Evolutionary conservation across 2,113 vertebrate species (phyloP), one percentile per base, ranked within the genome.

Genomic region (Clupea harengus): DNA sequence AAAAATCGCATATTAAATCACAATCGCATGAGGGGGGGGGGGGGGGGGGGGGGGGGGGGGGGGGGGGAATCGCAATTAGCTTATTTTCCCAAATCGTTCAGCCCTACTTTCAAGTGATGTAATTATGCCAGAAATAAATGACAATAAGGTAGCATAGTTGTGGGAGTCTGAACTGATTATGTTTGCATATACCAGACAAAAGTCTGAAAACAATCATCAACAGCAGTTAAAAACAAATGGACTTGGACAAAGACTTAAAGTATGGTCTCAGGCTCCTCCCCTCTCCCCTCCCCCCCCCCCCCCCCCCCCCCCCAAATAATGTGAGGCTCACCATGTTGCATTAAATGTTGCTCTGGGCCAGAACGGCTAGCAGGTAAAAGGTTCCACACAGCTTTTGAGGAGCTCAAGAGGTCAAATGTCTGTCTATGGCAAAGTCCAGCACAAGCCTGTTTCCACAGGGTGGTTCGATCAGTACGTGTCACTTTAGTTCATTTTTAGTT

Each of bases 281-380:
- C 22, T 22, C 1, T 4, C 20, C 22, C 7, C 60, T 25, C 64
- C 64, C 0, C n/a, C 2, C 7, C 25, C 25, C 9, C 67, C 67
- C 22, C 1, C 4, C 15, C 10, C 10, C 9, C 67, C 25, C 13
- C 28, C 72, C 25, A 11, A 3, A 22, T 32, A 72, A 81, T 86
- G 85, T 84, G 86, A 82, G 88, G 86, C 88, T 89, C 86, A 44
- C 89, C 86, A 88, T 88, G 89, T 93, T 90, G 90, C 90, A 91
- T 92, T 89, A 91, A 89, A 88, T 86, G 91, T 91, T 92, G 91
- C 91, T 92, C 90, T 88, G 84, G 90, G 91, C 91, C 86, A 85
- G 85, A 78, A 83, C 90, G 72, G 85, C 85, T 88, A 84, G 28
- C 83, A 90, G 89, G 90, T 84, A 86, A 78, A 86, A 86, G 85